phyloP scores from a whole-genome alignment of 2,888 invertebrate species.

The Gandaritis pyraliata region DNA sequence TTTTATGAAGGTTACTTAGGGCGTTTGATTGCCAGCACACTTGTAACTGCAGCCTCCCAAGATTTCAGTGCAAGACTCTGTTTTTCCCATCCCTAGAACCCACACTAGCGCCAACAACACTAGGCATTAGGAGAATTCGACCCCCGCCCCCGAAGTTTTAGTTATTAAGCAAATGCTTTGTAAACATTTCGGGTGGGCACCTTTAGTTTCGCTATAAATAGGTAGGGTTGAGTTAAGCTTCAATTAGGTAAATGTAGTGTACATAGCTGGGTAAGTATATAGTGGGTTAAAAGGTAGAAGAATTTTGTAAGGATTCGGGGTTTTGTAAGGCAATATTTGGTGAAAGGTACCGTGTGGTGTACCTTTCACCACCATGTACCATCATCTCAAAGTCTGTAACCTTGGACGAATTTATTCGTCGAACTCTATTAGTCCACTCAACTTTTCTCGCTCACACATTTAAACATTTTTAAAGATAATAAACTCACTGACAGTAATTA shows the following conservation, averaged over 20 bases:
- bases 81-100: slow-evolving; percentile 46
- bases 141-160: slow-evolving; percentile 79
- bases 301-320: slow-evolving; percentile 30
- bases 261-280: slow-evolving; percentile 31
- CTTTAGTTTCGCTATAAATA: slow-evolving; percentile 79
- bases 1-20: too few relatives aligned
- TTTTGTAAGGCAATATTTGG: not conserved
- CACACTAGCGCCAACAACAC: slow-evolving; percentile 54
- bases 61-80: not conserved
- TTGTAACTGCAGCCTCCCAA: not conserved
- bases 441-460: too few relatives aligned
- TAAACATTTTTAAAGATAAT: too few relatives aligned
- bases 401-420: too few relatives aligned
- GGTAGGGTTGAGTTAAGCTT: slow-evolving; percentile 73
- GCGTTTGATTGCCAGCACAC: too few relatives aligned
- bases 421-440: too few relatives aligned
- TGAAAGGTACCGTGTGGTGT: not conserved
- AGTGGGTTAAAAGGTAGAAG: slow-evolving; percentile 27
- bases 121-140: slow-evolving; percentile 81
- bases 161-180: slow-evolving; percentile 84
- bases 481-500: too few relatives aligned
- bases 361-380: too few relatives aligned
- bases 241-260: slow-evolving; percentile 64
- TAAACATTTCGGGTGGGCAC: slow-evolving; percentile 81
- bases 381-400: too few relatives aligned